A percentile compares a stretch with the other conserved stretches of the same genome.
Conservation (phyloP, 2,113 vertebrate genomes). For the Petroica traversi region DNA sequence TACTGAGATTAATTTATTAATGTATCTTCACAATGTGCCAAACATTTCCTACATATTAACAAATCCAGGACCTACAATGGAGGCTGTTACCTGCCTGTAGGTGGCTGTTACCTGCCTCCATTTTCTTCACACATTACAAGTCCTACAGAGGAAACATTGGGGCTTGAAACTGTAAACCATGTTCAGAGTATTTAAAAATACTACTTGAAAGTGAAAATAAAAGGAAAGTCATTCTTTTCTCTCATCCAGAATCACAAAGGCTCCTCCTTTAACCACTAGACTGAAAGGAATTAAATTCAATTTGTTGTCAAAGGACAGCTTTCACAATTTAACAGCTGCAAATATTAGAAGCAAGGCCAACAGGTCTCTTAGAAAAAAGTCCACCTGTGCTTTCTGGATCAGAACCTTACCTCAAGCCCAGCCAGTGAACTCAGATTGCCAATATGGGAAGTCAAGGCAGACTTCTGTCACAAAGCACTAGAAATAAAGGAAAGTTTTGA, state of each 20-base stretch:
- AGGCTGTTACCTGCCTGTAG: not conserved
- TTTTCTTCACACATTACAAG: not conserved
- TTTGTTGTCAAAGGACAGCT: not conserved
- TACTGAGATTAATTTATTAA: not conserved
- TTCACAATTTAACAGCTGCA: not conserved
- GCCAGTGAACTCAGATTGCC: not conserved
- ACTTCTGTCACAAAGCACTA: not conserved
- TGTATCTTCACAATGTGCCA: not conserved
- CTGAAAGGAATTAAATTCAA: not conserved
- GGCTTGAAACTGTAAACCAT: not conserved
- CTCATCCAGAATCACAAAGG: not conserved
- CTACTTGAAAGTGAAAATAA: not conserved
- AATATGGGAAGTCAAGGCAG: not conserved
- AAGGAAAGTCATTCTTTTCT: not conserved
- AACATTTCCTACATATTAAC: not conserved
- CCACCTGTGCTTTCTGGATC: not conserved
- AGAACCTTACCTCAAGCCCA: not conserved
- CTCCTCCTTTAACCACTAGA: not conserved
- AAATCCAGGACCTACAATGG: not conserved
- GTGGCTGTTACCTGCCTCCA: not conserved
- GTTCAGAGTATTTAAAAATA: not conserved
- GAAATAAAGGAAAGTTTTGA: not conserved
- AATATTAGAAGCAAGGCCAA: not conserved
- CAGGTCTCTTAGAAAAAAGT: not conserved
- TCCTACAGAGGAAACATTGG: not conserved